Evolutionary conservation across 2,797 vertebrate genomes (phyloP).

Genomic region (Propithecus deckenii): DNA sequence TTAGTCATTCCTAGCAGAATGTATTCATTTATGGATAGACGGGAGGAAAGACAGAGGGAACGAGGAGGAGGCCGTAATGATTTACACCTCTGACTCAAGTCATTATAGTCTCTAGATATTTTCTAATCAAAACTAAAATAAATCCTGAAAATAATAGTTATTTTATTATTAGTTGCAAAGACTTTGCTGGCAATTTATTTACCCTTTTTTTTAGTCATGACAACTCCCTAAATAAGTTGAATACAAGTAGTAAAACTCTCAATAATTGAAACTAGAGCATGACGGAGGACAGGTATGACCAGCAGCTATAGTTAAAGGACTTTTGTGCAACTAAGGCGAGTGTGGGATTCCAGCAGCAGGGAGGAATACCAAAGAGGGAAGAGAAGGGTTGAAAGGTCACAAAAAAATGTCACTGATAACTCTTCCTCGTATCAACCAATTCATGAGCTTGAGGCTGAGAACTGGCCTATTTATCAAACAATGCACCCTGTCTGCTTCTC

Average conservation of each 20-base stretch:
- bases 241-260: background rate
- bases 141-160: background rate
- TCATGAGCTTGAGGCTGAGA: background rate
- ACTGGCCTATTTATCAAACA: background rate
- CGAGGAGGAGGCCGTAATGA: background rate
- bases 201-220: background rate
- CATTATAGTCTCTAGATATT: background rate
- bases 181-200: background rate
- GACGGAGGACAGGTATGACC: background rate
- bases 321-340: background rate
- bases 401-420: background rate
- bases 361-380: background rate
- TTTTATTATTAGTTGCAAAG: background rate
- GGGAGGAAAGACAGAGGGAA: background rate
- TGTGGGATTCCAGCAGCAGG: background rate
- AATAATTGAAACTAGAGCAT: background rate
- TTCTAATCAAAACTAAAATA: slow-evolving; percentile 1
- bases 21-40: background rate
- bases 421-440: background rate
- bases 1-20: background rate
- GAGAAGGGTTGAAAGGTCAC: background rate
- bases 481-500: background rate
- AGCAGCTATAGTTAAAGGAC: background rate
- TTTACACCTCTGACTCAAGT: background rate
- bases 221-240: background rate